Evolutionary conservation across 2,113 vertebrate genomes (phyloP).

Genomic region (Podiceps cristatus): DNA sequence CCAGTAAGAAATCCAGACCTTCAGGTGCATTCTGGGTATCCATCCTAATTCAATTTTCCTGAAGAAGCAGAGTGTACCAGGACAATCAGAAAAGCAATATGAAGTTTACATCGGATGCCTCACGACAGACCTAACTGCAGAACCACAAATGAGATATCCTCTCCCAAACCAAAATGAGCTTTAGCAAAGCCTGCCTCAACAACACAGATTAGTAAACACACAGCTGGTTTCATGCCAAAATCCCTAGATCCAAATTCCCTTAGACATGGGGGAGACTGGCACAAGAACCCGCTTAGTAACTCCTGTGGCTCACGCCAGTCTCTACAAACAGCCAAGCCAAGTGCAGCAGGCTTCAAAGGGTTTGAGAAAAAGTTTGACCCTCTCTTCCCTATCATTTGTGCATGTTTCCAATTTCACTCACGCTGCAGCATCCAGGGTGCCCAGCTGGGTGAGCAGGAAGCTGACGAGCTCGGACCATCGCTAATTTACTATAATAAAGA

Average conservation of each 20-base stretch:
- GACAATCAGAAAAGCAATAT: constrained; percentile 47
- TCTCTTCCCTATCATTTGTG: neutral
- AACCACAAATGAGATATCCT: neutral
- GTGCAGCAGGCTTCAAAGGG: neutral
- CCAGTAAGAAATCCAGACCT: neutral
- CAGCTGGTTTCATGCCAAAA: neutral
- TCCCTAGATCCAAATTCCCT: neutral
- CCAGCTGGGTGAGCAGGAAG: neutral
- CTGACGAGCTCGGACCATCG: rapidly evolving
- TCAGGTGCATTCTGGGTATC: neutral
- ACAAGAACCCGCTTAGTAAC: neutral
- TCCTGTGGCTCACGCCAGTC: neutral
- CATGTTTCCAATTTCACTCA: rapidly evolving
- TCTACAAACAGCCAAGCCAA: neutral
- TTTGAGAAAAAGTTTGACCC: neutral
- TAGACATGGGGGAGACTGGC: neutral
- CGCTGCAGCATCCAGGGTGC: neutral
- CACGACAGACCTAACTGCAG: neutral
- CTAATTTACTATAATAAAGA: neutral
- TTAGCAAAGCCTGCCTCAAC: neutral
- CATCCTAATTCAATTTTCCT: neutral
- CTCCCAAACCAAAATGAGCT: neutral
- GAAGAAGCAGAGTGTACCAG: neutral
- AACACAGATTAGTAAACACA: neutral
- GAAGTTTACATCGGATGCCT: neutral